Evolutionary conservation across 2,888 invertebrate genomes (phyloP).

Genomic region (Ophion ellenae): DNA sequence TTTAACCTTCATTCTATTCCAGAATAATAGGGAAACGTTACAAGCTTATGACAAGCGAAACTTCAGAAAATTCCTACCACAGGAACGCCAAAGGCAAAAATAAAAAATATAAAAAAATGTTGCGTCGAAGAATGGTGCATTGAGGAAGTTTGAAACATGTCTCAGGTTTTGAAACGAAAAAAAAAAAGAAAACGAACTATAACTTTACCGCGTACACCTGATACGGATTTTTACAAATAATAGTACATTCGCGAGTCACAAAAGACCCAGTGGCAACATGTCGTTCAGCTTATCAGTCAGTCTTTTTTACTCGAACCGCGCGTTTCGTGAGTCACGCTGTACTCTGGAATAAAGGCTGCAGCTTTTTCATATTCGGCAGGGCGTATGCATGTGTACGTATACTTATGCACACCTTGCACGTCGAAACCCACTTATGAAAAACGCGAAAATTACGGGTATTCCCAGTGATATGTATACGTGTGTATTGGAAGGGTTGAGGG

Average conservation of each 20-base stretch:
- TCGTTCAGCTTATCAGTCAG: slow-evolving; percentile 61
- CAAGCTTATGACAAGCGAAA: not conserved
- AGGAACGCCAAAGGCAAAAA: not conserved
- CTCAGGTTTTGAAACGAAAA: not conserved
- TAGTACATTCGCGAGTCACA: slow-evolving; percentile 39
- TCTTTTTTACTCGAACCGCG: slow-evolving; percentile 53
- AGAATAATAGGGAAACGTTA: no score
- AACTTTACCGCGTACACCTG: slow-evolving; percentile 19
- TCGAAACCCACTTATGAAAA: slow-evolving; percentile 61
- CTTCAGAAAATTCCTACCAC: not conserved
- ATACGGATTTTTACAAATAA: slow-evolving; percentile 45
- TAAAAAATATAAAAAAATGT: not conserved
- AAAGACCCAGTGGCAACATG: slow-evolving; percentile 43
- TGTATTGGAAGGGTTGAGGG: not conserved
- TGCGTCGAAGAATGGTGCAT: not conserved
- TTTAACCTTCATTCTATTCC: no score
- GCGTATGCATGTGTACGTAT: slow-evolving; percentile 2
- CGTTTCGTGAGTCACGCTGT: slow-evolving; percentile 61
- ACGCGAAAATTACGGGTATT: slow-evolving; percentile 62
- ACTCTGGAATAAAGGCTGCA: slow-evolving; percentile 15
- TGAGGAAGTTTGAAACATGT: not conserved
- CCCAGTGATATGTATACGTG: slow-evolving; percentile 12
- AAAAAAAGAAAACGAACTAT: not conserved
- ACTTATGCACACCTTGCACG: slow-evolving; percentile 19
- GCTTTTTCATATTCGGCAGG: slow-evolving; percentile 17